phyloP scores from a whole-genome alignment of 1,140 invertebrate genomes.

The Chlorops oryzae region DNA sequence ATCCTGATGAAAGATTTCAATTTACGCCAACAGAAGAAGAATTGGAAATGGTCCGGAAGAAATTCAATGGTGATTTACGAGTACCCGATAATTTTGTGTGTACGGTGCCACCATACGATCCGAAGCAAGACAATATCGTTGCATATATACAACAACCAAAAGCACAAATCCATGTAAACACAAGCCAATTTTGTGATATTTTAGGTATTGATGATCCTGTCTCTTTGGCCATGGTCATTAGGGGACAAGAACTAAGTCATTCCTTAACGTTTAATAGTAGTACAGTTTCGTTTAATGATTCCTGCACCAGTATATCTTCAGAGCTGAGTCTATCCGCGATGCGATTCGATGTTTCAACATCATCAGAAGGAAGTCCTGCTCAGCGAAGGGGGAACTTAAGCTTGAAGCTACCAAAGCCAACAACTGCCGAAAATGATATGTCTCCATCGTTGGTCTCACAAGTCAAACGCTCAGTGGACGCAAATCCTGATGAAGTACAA shows the following conservation, averaged over 20 bases:
- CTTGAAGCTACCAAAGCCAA: constrained; percentile 13
- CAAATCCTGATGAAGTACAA: not conserved
- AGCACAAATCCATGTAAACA: constrained; percentile 73
- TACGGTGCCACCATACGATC: constrained; percentile 62
- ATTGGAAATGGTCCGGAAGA: constrained; percentile 56
- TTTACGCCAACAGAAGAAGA: constrained; percentile 74
- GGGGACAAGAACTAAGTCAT: constrained; percentile 31
- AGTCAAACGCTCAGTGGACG: too few relatives aligned
- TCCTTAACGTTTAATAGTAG: constrained; percentile 13
- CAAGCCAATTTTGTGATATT: constrained; percentile 70
- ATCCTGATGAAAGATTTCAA: constrained; percentile 58
- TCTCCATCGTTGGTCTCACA: too few relatives aligned
- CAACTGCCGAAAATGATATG: constrained; percentile 1
- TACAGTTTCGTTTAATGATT: constrained; percentile 13
- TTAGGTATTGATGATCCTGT: constrained; percentile 73
- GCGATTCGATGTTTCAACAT: not conserved
- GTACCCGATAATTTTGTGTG: constrained; percentile 70
- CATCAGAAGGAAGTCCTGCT: constrained; percentile 9
- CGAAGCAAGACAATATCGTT: constrained; percentile 39
- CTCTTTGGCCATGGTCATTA: constrained; percentile 48
- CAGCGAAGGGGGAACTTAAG: constrained; percentile 12
- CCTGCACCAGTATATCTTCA: too few relatives aligned
- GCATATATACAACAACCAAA: constrained; percentile 40
- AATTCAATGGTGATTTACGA: constrained; percentile 62
- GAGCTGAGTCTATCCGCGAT: not conserved